Base-by-base conservation (phyloP, 2,888 invertebrate genomes). In the Eupelmus urozonus region DNA sequence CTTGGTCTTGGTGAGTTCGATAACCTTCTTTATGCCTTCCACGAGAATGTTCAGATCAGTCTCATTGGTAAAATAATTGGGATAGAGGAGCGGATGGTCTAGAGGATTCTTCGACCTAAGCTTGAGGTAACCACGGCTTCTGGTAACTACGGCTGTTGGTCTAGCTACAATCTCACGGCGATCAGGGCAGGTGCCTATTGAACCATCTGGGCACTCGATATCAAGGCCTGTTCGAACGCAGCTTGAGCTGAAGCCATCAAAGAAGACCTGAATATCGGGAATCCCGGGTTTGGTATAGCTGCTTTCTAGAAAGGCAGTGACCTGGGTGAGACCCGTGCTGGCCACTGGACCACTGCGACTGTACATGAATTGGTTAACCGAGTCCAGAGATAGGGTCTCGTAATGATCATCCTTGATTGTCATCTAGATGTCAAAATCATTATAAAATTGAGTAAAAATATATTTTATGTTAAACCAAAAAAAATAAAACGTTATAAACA, bases 31-130 rank as follows among this genome's bases (percentile, higher is more conserved):
- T 27, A 92, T 92, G 4, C 93, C 93, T 77, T 93, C 93, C 60
- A 94, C 87, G 83, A 93, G 87, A 0, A 92, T 91, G 25, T 91
- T 91, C 0, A 92, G 86, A 82, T 96, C 96, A 70, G 92, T 91
- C 80, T 91, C 90, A 65, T 93, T 91, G 0, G 92, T 91, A 81
- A 96, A 91, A 85, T 96, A 96, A 88, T 95, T 94, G 0, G 95
- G 94, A 83, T 94, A 92, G 76, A 96, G 91, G 40, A 92, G 89
- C 0, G 95, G 95, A 74, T 92, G 91, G 18, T 93, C 92, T 74
- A 92, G 90, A 0, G 95, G 95, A 88, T 95, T 92, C 5, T 85
- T 90, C 0, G 93, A 93, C 79, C 92, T 91, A 5, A 96, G 89
- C 82, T 91, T 92, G 59, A 96, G 85, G 81, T 91, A 90, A 0